These are phyloP conservation scores for Helarctos malayanus DNA, from an alignment of 2,797 vertebrate genomes.

Conservation along the genomic window DNA sequence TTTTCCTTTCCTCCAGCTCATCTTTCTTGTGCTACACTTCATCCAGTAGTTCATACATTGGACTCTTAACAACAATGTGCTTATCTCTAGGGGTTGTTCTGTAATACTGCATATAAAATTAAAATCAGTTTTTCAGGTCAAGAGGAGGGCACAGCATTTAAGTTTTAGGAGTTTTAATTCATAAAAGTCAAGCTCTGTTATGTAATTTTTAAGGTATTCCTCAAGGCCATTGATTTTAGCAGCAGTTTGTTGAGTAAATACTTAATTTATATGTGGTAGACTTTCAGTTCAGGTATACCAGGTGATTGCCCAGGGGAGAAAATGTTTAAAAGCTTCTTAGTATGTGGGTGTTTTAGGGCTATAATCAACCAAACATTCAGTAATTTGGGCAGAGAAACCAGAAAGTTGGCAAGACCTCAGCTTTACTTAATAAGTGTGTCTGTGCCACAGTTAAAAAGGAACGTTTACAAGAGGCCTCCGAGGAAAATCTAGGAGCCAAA, in stretches of 20 bases:
- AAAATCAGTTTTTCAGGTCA: constrained; percentile 79
- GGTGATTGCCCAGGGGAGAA: constrained; percentile 78
- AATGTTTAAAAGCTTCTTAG: constrained; percentile 81
- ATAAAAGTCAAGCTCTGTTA: constrained; percentile 70
- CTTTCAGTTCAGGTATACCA: constrained; percentile 76
- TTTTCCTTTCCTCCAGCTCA: constrained; percentile 44
- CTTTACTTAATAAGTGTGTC: constrained; percentile 73
- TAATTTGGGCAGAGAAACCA: constrained; percentile 80
- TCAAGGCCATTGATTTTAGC: constrained; percentile 75
- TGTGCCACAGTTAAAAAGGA: constrained; percentile 70
- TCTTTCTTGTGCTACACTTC: not conserved
- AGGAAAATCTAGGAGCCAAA: constrained; percentile 67
- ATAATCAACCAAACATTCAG: constrained; percentile 80
- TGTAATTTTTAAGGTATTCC: constrained; percentile 77
- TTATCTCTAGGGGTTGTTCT: constrained; percentile 68
- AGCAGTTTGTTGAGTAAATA: constrained; percentile 81
- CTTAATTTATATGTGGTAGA: constrained; percentile 78
- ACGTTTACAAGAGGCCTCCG: constrained; percentile 21
- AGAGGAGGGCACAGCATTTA: constrained; percentile 73
- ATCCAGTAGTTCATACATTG: not conserved
- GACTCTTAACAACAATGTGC: not conserved
- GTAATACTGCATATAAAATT: constrained; percentile 72
- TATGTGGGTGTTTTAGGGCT: constrained; percentile 76
- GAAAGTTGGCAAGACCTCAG: constrained; percentile 77
- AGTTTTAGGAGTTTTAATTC: constrained; percentile 76